Evolutionary conservation across 2,888 invertebrate species (phyloP).

Genomic region (Ophion ellenae): DNA sequence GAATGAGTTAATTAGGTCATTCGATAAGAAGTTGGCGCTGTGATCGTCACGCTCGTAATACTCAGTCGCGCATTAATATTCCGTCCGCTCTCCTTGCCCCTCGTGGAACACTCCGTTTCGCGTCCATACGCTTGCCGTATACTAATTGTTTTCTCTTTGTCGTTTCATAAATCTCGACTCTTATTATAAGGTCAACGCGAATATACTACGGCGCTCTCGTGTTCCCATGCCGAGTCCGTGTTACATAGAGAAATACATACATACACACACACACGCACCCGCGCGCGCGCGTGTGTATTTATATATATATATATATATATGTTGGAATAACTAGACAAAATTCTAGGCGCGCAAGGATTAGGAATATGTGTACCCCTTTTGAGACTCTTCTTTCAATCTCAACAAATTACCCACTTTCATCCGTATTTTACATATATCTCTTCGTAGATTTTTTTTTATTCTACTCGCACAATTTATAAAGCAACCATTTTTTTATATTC

Average conservation of each 20-base stretch:
- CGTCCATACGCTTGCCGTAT: slow-evolving; percentile 18
- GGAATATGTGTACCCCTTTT: too few relatives aligned
- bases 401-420: too few relatives aligned
- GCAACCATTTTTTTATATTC: not conserved
- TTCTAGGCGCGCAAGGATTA: not conserved
- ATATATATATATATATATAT: too few relatives aligned
- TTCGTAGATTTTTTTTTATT: not conserved
- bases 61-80: slow-evolving; percentile 47
- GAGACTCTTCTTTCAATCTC: too few relatives aligned
- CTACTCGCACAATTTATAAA: not conserved
- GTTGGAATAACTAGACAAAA: not conserved
- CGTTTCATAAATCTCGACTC: slow-evolving; percentile 64
- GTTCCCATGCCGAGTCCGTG: slow-evolving; percentile 18
- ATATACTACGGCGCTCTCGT: slow-evolving; percentile 48
- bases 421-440: too few relatives aligned
- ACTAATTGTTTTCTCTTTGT: slow-evolving; percentile 65
- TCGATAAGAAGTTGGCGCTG: slow-evolving; percentile 49
- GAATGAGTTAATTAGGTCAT: slow-evolving; percentile 61
- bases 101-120: not conserved
- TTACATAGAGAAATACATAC: not conserved
- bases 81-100: slow-evolving; percentile 18
- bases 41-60: slow-evolving; percentile 56
- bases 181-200: slow-evolving; percentile 64
- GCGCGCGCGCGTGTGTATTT: too few relatives aligned
- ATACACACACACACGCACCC: not conserved